Conservation (phyloP, 1,140 invertebrate species). For the Mercenaria mercenaria region DNA sequence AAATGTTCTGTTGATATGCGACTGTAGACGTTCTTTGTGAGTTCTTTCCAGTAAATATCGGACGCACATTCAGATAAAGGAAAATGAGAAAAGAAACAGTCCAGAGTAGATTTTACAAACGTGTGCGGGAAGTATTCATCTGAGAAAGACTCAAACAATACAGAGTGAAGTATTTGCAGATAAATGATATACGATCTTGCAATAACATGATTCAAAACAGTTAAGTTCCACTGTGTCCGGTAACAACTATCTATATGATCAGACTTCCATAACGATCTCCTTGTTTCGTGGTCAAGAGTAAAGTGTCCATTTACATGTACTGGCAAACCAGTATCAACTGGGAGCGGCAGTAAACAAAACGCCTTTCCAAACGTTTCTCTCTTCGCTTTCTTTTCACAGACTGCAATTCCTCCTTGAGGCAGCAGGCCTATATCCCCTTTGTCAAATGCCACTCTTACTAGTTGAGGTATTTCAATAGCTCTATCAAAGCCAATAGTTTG, state of each 20-base stretch:
- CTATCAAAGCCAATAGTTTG: constrained; percentile 74
- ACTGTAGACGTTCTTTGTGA: background rate
- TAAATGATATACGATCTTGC: background rate
- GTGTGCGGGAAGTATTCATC: background rate
- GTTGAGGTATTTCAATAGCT: constrained; percentile 12
- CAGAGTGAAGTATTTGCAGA: background rate
- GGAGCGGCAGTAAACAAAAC: constrained; percentile 83
- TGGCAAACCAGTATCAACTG: constrained; percentile 78
- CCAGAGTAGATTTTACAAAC: background rate
- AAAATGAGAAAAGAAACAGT: background rate
- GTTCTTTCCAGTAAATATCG: constrained; percentile 6
- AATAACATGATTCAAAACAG: background rate
- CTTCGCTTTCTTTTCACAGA: background rate
- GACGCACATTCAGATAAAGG: background rate
- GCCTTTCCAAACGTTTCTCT: constrained; percentile 51
- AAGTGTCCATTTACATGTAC: constrained; percentile 84
- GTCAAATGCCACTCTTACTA: constrained; percentile 49
- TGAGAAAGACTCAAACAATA: background rate
- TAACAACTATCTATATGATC: constrained; percentile 44
- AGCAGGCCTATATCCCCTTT: constrained; percentile 69
- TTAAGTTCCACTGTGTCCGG: constrained; percentile 15
- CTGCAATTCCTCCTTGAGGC: constrained; percentile 81
- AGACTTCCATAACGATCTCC: constrained; percentile 78
- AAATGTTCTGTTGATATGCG: background rate
- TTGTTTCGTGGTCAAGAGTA: constrained; percentile 81